Evolutionary conservation across 2,888 invertebrate species (phyloP).

Genomic region (Apantesis nais): DNA sequence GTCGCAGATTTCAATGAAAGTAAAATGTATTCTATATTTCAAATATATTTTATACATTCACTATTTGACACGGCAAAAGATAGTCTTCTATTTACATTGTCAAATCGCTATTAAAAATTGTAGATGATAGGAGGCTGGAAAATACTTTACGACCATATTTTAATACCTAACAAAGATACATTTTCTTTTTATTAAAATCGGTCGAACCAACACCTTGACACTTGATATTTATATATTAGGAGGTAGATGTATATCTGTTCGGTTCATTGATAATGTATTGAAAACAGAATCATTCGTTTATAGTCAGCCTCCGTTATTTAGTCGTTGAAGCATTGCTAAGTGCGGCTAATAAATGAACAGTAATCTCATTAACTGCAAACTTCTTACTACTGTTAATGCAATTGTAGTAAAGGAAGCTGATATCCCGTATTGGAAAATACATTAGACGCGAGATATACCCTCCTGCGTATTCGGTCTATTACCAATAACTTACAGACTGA

Average conservation of each 20-base stretch:
- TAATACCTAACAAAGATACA: no score
- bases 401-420: neutral
- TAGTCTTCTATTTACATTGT: no score
- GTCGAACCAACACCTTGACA: no score
- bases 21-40: neutral
- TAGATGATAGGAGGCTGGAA: no score
- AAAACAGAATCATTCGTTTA: conserved; percentile 3
- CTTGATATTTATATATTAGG: no score
- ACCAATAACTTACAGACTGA: no score
- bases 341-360: conserved; percentile 1
- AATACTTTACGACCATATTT: no score
- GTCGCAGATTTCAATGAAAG: neutral
- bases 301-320: conserved; percentile 7
- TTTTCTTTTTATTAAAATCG: no score
- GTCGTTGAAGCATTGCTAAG: conserved; percentile 30
- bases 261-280: neutral
- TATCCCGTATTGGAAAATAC: neutral
- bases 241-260: no score
- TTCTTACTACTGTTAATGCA: neutral
- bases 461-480: no score
- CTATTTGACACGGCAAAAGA: no score
- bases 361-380: neutral
- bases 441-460: neutral
- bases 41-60: neutral
- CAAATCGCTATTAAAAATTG: no score